Evolutionary conservation across 2,888 invertebrate species (phyloP).

Genomic region (Microctonus aethiopoides): DNA sequence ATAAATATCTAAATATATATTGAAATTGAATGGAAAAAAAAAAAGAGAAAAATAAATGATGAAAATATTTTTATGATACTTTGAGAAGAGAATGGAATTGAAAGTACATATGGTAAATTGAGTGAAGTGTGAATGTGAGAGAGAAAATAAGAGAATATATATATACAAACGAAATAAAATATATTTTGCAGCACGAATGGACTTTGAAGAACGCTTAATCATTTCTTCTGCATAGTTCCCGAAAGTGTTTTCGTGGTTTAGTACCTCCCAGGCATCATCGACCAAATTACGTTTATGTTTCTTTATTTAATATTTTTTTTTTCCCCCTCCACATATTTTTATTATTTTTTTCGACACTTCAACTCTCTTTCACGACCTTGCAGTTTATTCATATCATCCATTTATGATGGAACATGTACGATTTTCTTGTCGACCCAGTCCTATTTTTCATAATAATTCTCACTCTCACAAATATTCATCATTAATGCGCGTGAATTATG

Average conservation of each 20-base stretch:
- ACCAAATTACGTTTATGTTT: conserved; percentile 29
- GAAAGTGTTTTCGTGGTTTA: conserved; percentile 15
- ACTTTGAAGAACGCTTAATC: conserved; percentile 32
- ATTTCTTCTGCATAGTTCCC: conserved; percentile 25
- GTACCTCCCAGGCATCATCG: conserved; percentile 31
- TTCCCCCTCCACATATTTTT: neutral
- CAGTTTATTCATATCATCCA: conserved; percentile 30
- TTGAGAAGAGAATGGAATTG: neutral
- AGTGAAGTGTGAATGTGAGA: neutral
- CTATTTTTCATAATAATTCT: conserved; percentile 5
- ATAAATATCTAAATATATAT: neutral
- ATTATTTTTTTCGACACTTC: conserved; percentile 8
- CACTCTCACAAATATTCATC: neutral
- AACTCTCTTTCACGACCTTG: conserved; percentile 30
- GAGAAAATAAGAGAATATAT: neutral
- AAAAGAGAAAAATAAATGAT: neutral
- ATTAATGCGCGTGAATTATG: no score
- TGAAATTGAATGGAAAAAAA: neutral
- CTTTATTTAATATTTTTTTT: conserved; percentile 7
- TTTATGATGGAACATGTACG: conserved; percentile 29
- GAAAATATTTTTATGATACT: neutral
- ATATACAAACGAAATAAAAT: neutral
- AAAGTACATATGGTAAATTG: neutral
- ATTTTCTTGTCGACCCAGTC: conserved; percentile 5
- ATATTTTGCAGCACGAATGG: conserved; percentile 13